These are phyloP conservation scores for Hyphantria cunea DNA, from an alignment of 1,140 invertebrate genomes.

Conservation along the genomic window DNA sequence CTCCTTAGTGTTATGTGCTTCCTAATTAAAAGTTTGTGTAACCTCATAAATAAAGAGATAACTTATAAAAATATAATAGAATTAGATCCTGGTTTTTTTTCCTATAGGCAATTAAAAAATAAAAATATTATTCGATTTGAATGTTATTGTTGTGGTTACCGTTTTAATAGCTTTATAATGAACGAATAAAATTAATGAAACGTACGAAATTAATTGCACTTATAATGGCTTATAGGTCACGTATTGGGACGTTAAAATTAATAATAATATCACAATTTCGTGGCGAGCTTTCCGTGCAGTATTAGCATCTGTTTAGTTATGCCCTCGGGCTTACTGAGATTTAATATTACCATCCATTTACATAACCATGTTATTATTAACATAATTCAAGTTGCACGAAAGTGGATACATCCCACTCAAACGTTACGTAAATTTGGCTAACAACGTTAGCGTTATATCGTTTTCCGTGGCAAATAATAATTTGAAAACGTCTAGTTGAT, in stretches of 20 bases:
- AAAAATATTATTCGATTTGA: too few relatives aligned
- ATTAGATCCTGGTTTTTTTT: too few relatives aligned
- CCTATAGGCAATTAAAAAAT: too few relatives aligned
- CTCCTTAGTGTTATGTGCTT: too few relatives aligned
- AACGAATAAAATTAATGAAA: too few relatives aligned
- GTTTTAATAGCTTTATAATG: too few relatives aligned
- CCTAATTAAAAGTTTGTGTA: too few relatives aligned
- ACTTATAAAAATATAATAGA: too few relatives aligned
- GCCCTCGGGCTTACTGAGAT: constrained; percentile 19
- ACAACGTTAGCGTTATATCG: constrained; percentile 6
- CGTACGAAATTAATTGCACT: too few relatives aligned
- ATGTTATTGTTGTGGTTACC: too few relatives aligned
- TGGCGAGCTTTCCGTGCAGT: constrained; percentile 35
- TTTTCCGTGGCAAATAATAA: background rate
- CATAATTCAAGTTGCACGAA: constrained; percentile 19
- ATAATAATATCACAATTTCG: constrained; percentile 49
- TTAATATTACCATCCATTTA: constrained; percentile 5
- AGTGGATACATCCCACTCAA: constrained; percentile 4
- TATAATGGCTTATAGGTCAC: constrained; percentile 34
- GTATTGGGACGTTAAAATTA: constrained; percentile 48
- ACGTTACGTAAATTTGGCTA: constrained; percentile 11
- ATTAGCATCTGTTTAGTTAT: constrained; percentile 12
- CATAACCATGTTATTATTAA: constrained; percentile 16
- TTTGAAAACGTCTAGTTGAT: constrained; percentile 7
- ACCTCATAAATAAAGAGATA: too few relatives aligned